Conservation (phyloP, 2,113 vertebrate genomes). For the Hydropotes inermis region DNA sequence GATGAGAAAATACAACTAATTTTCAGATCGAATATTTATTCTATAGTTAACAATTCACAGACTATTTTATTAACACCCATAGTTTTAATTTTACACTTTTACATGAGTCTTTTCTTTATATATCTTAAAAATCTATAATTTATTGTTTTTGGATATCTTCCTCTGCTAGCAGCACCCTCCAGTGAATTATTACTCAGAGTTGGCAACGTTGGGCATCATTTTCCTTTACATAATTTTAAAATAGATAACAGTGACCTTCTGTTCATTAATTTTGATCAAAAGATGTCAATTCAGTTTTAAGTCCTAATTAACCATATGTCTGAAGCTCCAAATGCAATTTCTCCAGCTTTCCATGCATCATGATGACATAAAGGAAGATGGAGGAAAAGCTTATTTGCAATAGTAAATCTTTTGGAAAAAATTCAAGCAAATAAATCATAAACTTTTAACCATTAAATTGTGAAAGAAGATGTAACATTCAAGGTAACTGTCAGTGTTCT, state of each 20-base stretch:
- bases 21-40: not conserved
- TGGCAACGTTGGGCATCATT: not conserved
- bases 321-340: not conserved
- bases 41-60: not conserved
- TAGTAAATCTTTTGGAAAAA: no score
- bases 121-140: not conserved
- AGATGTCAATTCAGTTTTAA: not conserved
- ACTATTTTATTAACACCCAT: not conserved
- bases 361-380: not conserved
- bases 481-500: no score
- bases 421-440: no score
- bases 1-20: not conserved
- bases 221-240: not conserved
- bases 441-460: no score
- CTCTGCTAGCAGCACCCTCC: fast-evolving
- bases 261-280: not conserved
- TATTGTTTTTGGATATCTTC: not conserved
- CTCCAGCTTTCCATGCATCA: not conserved
- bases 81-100: not conserved
- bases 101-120: not conserved
- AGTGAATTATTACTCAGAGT: not conserved
- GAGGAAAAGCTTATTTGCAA: not conserved
- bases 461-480: no score
- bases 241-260: not conserved
- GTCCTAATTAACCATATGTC: not conserved